Conservation (phyloP, 2,797 vertebrate genomes). For the Takifugu rubripes region DNA sequence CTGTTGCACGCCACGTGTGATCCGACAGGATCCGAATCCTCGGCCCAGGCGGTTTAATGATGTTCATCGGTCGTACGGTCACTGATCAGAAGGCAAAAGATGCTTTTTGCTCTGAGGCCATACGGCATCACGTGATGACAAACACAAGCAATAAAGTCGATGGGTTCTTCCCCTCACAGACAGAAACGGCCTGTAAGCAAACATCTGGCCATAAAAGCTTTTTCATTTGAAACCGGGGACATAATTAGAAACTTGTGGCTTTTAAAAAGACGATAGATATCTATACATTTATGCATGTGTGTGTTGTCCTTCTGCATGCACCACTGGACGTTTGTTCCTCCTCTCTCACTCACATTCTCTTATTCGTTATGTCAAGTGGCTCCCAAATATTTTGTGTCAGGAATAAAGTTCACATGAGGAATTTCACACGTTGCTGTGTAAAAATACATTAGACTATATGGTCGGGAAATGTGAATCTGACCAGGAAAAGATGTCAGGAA, state of each 20-base stretch:
- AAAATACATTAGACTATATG: slow-evolving; percentile 71
- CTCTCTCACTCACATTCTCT: slow-evolving; percentile 48
- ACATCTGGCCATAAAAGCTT: slow-evolving; percentile 67
- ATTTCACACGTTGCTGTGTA: slow-evolving; percentile 65
- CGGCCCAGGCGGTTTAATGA: slow-evolving; percentile 51
- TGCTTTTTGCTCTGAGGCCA: slow-evolving; percentile 56
- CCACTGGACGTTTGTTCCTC: slow-evolving; percentile 20
- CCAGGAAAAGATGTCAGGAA: slow-evolving; percentile 14
- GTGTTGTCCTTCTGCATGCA: slow-evolving; percentile 25
- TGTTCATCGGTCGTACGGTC: slow-evolving; percentile 8
- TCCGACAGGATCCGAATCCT: too few species aligned
- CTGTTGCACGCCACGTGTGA: too few species aligned
- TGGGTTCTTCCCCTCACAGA: slow-evolving; percentile 51
- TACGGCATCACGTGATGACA: slow-evolving; percentile 65
- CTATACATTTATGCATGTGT: slow-evolving; percentile 16
- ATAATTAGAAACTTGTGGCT: slow-evolving; percentile 73
- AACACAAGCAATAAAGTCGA: slow-evolving; percentile 72
- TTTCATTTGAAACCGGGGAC: slow-evolving; percentile 66
- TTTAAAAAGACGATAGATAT: slow-evolving; percentile 47
- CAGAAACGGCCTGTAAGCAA: slow-evolving; percentile 67
- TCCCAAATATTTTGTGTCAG: slow-evolving; percentile 72
- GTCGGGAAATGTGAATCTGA: slow-evolving; percentile 62
- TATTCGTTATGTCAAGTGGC: slow-evolving; percentile 65
- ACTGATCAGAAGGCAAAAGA: slow-evolving; percentile 67
- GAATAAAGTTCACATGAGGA: slow-evolving; percentile 71